A percentile compares a stretch with the other conserved stretches of the same genome.
Conservation (phyloP, 2,888 invertebrate species). For the Xanthorhoe designata region DNA sequence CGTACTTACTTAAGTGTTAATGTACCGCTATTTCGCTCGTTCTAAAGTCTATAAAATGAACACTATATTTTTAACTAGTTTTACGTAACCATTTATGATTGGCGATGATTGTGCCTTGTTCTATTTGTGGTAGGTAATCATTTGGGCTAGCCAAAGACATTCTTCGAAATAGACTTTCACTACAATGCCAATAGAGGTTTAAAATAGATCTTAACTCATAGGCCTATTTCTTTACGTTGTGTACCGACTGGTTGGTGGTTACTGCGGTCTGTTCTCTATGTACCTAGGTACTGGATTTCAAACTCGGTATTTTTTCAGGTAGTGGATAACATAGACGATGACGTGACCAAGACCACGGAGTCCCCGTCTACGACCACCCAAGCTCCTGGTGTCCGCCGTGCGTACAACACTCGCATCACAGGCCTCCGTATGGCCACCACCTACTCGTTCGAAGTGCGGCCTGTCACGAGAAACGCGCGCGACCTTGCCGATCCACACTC, state of each 20-base stretch:
- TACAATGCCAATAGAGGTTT: background rate
- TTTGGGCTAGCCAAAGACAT: background rate
- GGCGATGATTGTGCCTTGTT: conserved; percentile 2
- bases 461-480: conserved; percentile 82
- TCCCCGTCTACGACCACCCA: conserved; percentile 36
- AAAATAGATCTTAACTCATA: background rate
- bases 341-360: conserved; percentile 38
- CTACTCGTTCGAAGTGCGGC: conserved; percentile 91
- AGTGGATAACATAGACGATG: conserved; percentile 71
- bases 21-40: conserved; percentile 47
- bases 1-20: conserved; percentile 51
- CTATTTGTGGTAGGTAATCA: background rate
- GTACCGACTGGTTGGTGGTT: background rate
- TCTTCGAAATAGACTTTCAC: background rate
- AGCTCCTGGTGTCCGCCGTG: conserved; percentile 56
- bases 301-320: conserved; percentile 55
- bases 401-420: conserved; percentile 86
- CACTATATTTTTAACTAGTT: conserved; percentile 5
- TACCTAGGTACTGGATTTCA: background rate
- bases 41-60: conserved; percentile 27
- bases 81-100: conserved; percentile 10
- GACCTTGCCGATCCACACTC: conserved; percentile 82
- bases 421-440: conserved; percentile 93
- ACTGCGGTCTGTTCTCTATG: background rate
- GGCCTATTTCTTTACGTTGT: background rate